These are phyloP conservation scores for Ahaetulla prasina DNA, from an alignment of 2,113 vertebrate genomes.

Conservation along the genomic window DNA sequence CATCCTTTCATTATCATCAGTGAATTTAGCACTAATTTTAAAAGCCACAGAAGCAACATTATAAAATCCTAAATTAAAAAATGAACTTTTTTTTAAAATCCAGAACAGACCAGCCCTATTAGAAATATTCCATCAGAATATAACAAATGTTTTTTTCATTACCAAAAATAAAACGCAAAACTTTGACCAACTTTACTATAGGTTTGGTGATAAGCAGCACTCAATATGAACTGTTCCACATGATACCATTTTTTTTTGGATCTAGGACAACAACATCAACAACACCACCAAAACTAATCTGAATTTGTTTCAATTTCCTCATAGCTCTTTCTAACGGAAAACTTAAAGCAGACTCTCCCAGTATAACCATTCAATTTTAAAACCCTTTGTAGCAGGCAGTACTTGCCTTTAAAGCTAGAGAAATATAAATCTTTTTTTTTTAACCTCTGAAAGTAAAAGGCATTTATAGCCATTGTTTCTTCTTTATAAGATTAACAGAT, in stretches of 20 bases:
- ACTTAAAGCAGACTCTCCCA: not conserved
- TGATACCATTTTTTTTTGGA: not conserved
- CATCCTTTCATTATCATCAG: not conserved
- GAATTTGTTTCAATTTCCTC: not conserved
- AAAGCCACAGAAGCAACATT: not conserved
- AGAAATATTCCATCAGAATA: not conserved
- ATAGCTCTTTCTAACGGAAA: not conserved
- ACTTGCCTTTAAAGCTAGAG: not conserved
- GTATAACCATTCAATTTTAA: not conserved
- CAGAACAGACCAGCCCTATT: not conserved
- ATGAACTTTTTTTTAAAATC: not conserved
- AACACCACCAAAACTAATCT: not conserved
- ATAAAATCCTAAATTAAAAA: not conserved
- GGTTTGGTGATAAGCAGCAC: not conserved
- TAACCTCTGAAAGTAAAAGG: not conserved
- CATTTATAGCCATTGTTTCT: not conserved
- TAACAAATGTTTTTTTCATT: not conserved
- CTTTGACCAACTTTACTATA: not conserved
- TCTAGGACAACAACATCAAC: not conserved
- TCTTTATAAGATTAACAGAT: not conserved
- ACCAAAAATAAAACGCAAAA: not conserved
- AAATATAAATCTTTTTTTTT: not conserved
- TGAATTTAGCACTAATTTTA: not conserved
- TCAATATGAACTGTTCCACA: not conserved
- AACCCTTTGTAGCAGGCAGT: not conserved